phyloP scores from a whole-genome alignment of 2,113 vertebrate genomes.

The Leptobrachium leishanense region DNA sequence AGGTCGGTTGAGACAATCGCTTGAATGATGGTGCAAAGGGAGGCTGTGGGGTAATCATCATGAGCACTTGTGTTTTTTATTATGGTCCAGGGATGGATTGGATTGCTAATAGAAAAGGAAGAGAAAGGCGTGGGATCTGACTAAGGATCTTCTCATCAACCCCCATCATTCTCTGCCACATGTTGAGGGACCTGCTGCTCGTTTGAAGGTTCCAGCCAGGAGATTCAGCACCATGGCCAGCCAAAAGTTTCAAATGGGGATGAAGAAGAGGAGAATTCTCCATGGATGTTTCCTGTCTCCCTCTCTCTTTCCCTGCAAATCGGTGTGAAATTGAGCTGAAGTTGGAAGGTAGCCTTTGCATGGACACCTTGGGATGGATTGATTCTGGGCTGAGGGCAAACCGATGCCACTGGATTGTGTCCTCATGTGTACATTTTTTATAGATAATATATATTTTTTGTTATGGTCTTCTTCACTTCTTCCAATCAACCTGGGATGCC shows the following conservation, averaged over 20 bases:
- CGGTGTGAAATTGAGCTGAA: conserved; percentile 34
- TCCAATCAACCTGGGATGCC: conserved; percentile 63
- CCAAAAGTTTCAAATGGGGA: conserved; percentile 54
- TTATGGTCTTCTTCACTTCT: conserved; percentile 41
- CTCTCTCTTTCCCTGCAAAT: conserved; percentile 14
- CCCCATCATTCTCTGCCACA: conserved; percentile 4
- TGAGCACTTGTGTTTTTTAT: not conserved
- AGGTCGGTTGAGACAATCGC: conserved; percentile 38
- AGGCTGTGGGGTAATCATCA: conserved; percentile 38
- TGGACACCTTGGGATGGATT: conserved; percentile 51
- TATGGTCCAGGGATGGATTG: conserved; percentile 43
- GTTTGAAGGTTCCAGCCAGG: not conserved
- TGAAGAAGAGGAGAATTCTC: not conserved
- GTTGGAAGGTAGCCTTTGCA: conserved; percentile 33
- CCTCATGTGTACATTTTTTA: conserved; percentile 55
- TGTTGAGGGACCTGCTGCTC: not conserved
- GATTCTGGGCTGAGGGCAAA: conserved; percentile 71
- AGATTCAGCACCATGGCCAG: conserved; percentile 55
- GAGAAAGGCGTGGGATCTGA: conserved; percentile 47
- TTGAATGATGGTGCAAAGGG: conserved; percentile 19
- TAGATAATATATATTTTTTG: no score
- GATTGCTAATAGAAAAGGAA: conserved; percentile 51
- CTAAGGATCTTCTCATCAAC: not conserved
- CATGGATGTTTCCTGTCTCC: conserved; percentile 42
- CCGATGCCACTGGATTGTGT: conserved; percentile 79